phyloP scores from a whole-genome alignment of 2,113 vertebrate genomes.

The Balaenoptera acutorostrata region DNA sequence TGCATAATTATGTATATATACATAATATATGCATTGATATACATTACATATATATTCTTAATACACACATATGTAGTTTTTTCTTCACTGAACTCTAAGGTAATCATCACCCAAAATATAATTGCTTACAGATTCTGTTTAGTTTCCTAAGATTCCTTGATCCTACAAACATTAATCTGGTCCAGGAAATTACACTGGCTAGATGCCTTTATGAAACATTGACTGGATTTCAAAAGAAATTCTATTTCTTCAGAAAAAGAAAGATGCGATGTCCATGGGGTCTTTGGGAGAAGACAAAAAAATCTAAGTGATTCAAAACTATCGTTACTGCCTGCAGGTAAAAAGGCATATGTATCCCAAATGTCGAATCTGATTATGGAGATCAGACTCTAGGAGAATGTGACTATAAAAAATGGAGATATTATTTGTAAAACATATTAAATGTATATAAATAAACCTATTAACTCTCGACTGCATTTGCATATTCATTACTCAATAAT shows the following conservation, averaged over 20 bases:
- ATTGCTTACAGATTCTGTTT: constrained; percentile 48
- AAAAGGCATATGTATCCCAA: neutral
- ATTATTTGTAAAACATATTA: neutral
- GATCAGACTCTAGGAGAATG: neutral
- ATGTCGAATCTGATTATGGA: neutral
- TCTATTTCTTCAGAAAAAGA: neutral
- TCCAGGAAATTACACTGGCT: constrained; percentile 27
- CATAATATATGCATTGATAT: neutral
- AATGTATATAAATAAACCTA: neutral
- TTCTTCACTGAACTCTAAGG: neutral
- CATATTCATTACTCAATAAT: neutral
- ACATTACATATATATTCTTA: neutral
- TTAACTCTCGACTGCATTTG: neutral
- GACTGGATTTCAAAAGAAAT: neutral
- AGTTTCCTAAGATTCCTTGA: constrained; percentile 46
- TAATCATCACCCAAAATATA: constrained; percentile 47
- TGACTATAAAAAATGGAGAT: neutral
- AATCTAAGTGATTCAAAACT: neutral
- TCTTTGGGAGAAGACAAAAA: neutral
- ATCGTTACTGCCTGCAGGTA: neutral
- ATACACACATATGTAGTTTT: neutral
- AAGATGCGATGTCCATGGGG: neutral
- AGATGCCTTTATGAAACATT: constrained; percentile 20
- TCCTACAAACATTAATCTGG: constrained; percentile 16
- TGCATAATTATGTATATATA: neutral